Percentiles rank a stretch among this genome's conserved stretches.
Evolutionary conservation across 2,113 vertebrate species (phyloP).

Genomic region (Orcinus orca): DNA sequence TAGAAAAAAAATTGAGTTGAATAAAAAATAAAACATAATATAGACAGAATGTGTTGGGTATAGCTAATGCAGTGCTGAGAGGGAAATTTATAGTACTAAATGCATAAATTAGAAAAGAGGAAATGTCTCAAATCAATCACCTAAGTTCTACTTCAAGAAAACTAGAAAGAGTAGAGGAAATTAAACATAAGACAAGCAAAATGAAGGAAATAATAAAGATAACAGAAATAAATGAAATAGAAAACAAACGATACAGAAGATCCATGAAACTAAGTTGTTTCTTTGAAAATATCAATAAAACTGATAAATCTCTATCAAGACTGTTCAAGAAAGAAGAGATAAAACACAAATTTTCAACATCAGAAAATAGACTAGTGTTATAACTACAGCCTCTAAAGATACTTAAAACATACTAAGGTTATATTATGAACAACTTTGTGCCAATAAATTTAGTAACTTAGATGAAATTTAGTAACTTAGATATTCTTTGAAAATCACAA

Average conservation of each 20-base stretch:
- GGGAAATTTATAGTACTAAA: background rate
- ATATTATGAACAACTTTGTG: background rate
- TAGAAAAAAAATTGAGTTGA: background rate
- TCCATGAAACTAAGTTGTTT: background rate
- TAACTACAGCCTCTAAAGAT: background rate
- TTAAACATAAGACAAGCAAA: background rate
- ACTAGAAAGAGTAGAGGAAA: background rate
- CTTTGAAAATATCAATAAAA: background rate
- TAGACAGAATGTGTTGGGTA: background rate
- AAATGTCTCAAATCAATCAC: background rate
- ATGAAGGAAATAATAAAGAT: background rate
- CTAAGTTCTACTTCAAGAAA: background rate
- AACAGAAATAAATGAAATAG: background rate
- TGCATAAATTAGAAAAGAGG: background rate
- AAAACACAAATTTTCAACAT: background rate
- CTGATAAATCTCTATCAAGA: background rate
- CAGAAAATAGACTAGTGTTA: background rate
- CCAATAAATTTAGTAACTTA: background rate
- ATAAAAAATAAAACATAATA: background rate
- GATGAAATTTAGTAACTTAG: background rate
- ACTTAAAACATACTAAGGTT: background rate
- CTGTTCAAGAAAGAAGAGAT: background rate
- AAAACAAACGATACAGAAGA: background rate
- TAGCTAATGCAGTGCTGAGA: background rate
- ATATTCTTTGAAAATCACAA: background rate